Conservation (phyloP, 2,113 vertebrate genomes). For the Jaculus jaculus region DNA sequence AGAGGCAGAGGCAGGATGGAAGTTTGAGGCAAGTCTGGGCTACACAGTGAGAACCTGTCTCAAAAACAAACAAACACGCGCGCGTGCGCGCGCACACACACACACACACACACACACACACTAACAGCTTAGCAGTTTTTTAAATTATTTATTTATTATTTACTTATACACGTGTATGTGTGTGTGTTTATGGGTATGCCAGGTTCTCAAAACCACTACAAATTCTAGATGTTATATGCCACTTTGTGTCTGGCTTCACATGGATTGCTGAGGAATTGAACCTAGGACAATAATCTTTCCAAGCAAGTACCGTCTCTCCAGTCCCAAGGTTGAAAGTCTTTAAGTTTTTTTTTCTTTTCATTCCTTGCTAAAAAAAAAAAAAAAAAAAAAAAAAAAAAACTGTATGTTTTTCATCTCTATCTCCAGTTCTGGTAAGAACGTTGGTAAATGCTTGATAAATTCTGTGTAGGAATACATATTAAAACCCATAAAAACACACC, state of each 20-base stretch:
- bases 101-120: not conserved
- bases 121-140: not conserved
- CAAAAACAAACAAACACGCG: not conserved
- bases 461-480: constrained; percentile 10
- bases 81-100: not conserved
- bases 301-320: too few species aligned
- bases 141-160: too few species aligned
- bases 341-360: not conserved
- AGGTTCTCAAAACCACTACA: too few species aligned
- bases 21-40: not conserved
- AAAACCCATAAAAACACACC: constrained; percentile 45
- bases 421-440: not conserved
- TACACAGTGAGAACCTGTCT: not conserved
- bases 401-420: constrained; percentile 19
- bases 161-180: not conserved
- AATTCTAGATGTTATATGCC: too few species aligned
- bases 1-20: not conserved
- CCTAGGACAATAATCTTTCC: too few species aligned
- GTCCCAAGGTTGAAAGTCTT: too few species aligned
- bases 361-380: constrained; percentile 41
- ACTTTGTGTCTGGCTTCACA: too few species aligned
- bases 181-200: not conserved
- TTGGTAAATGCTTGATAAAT: constrained; percentile 25
- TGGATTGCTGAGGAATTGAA: too few species aligned
- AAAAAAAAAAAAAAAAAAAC: too few species aligned